Conservation (phyloP, 2,797 vertebrate genomes). For the Artibeus lituratus region DNA sequence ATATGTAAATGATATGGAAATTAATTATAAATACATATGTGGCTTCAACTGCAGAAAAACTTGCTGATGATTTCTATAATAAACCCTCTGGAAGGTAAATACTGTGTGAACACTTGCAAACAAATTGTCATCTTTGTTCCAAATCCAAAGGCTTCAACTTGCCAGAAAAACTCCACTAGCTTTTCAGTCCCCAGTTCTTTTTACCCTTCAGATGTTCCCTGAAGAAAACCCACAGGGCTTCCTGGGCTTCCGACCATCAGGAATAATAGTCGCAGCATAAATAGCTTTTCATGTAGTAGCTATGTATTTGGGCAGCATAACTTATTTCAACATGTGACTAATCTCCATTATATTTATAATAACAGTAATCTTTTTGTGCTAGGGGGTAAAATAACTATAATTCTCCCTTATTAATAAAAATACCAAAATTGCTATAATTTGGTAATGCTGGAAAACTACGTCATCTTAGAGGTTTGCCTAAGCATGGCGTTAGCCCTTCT, state of each 20-base stretch:
- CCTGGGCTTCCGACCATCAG: background rate
- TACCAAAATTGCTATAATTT: slow-evolving; percentile 60
- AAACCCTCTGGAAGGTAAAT: slow-evolving; percentile 7
- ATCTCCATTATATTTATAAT: slow-evolving; percentile 34
- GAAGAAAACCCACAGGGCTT: background rate
- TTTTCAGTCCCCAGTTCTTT: slow-evolving; percentile 9
- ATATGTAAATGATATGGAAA: slow-evolving; percentile 38
- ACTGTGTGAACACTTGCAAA: slow-evolving; percentile 11
- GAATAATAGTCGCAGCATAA: background rate
- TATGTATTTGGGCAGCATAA: background rate
- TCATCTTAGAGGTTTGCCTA: background rate
- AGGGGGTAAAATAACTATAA: slow-evolving; percentile 51
- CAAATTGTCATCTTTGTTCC: slow-evolving; percentile 38
- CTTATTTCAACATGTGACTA: slow-evolving; percentile 23
- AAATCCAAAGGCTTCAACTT: slow-evolving; percentile 41
- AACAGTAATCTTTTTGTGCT: slow-evolving; percentile 48
- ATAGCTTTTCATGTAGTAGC: background rate
- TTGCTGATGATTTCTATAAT: background rate
- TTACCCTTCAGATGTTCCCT: background rate
- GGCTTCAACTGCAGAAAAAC: background rate
- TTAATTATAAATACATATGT: background rate
- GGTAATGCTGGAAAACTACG: background rate
- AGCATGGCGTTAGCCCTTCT: background rate
- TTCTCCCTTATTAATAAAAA: slow-evolving; percentile 36
- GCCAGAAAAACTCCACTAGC: background rate